These are phyloP conservation scores for Glyphotaelius pellucidus DNA, from an alignment of 2,888 invertebrate species.

Conservation along the genomic window DNA sequence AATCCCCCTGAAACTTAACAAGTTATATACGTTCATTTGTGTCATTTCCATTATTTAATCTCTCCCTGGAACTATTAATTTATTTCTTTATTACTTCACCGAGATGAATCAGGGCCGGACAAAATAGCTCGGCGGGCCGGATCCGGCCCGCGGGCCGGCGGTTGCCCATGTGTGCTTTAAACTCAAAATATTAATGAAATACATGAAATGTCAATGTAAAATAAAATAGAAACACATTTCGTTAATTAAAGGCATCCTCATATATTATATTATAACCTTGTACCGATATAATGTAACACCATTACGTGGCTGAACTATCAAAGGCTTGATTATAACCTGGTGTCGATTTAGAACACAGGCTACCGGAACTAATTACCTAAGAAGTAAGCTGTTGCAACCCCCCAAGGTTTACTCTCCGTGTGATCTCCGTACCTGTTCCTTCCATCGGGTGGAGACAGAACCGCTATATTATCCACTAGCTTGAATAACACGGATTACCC, in stretches of 20 bases:
- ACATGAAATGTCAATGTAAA: not conserved
- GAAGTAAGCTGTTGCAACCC: constrained; percentile 28
- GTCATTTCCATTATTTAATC: no score
- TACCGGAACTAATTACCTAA: constrained; percentile 33
- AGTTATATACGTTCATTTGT: no score
- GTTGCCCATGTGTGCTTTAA: no score
- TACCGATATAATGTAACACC: not conserved
- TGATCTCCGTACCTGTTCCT: constrained; percentile 3
- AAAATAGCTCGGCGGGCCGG: no score
- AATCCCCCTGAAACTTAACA: no score
- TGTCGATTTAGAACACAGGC: constrained; percentile 28
- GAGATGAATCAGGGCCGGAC: no score
- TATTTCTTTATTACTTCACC: no score
- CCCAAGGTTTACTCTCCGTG: not conserved
- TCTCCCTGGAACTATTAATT: no score
- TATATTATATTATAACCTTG: not conserved
- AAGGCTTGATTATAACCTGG: constrained; percentile 12
- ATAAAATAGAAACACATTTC: not conserved
- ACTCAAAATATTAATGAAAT: not conserved
- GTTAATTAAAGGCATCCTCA: not conserved
- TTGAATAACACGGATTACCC: not conserved
- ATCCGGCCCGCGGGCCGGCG: no score
- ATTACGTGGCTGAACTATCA: constrained; percentile 33
- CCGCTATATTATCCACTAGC: not conserved
- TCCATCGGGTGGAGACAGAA: not conserved